Evolutionary conservation across 2,888 invertebrate genomes (phyloP), one percentile per base, ranked within the genome.

Genomic region (Drosophila rubida): DNA sequence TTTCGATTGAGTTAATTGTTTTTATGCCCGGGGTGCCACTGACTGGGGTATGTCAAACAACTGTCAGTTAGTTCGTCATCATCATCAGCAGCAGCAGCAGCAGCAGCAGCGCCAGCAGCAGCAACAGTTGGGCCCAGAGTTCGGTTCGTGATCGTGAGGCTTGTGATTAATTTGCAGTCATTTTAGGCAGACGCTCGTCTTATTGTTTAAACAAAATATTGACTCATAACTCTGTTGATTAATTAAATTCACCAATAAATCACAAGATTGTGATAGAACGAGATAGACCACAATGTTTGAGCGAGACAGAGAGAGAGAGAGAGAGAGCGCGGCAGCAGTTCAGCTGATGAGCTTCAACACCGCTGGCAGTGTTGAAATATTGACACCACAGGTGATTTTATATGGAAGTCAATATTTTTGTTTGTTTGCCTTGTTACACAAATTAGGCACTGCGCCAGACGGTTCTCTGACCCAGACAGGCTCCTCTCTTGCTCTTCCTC

Each of bases 301-400:
- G 42, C n/a, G 16, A 11, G 41, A 35, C 22, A 55, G 27, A 32
- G 8, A 22, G 19, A 27, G 58, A 32, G 25, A 30, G 27, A 7
- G 13, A 11, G 41, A 55, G 48, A 13, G 14, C 41, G 42, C 59
- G 55, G 60, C 13, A 14, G 42, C 11, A 35, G 51, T 13, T n/a
- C 57, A 46, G 69, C 69, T 80, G 83, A 77, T 77, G 84, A 72
- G 76, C 81, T 63, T 85, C 87, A 86, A 88, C 87, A 86, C 88
- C 73, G 88, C 80, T 84, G 85, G 81, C 87, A 72, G 86, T 87
- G 86, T 87, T 89, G 88, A 87, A 86, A 87, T 89, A 87, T 87
- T 88, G 86, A 87, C 86, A 87, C 89, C 86, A 83, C 89, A 88
- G 86, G 86, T 89, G 86, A 69, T 89, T 85, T 80, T 80, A 79